Conservation (phyloP, 2,888 invertebrate species). For the Ormia ochracea region DNA sequence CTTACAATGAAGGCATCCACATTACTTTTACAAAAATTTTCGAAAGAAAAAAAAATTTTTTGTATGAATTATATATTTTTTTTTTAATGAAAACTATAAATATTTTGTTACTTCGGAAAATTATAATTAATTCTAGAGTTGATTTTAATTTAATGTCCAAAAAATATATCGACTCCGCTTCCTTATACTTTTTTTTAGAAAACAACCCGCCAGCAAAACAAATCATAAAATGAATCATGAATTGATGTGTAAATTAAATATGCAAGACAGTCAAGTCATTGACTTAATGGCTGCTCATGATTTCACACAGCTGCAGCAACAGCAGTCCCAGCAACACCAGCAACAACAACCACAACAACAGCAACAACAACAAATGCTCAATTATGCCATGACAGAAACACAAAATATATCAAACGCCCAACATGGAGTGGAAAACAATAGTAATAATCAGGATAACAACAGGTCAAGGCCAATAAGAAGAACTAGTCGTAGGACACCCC, state of each 20-base stretch:
- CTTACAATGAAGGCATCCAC: too few relatives aligned
- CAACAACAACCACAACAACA: conserved; percentile 61
- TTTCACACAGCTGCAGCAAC: conserved; percentile 70
- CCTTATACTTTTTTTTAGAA: conserved; percentile 30
- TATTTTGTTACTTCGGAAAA: too few relatives aligned
- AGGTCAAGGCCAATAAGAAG: conserved; percentile 73
- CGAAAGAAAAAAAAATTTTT: too few relatives aligned
- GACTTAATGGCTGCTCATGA: conserved; percentile 71
- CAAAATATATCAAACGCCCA: conserved; percentile 66
- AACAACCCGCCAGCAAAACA: conserved; percentile 41
- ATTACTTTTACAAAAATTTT: too few relatives aligned
- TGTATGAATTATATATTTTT: too few relatives aligned
- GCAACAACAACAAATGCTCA: conserved; percentile 64
- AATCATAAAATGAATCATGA: conserved; percentile 58
- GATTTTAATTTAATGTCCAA: too few relatives aligned
- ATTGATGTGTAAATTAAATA: conserved; percentile 63
- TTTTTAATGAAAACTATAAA: too few relatives aligned
- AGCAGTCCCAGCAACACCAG: conserved; percentile 60
- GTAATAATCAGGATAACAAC: conserved; percentile 65
- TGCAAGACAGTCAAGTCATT: conserved; percentile 70
- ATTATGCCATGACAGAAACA: conserved; percentile 53
- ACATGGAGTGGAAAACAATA: conserved; percentile 68
- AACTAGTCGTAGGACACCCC: conserved; percentile 73
- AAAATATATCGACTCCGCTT: neutral
- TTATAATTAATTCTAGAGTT: too few relatives aligned